phyloP scores from a whole-genome alignment of 1,140 invertebrate genomes.

The Acromyrmex heyeri region DNA sequence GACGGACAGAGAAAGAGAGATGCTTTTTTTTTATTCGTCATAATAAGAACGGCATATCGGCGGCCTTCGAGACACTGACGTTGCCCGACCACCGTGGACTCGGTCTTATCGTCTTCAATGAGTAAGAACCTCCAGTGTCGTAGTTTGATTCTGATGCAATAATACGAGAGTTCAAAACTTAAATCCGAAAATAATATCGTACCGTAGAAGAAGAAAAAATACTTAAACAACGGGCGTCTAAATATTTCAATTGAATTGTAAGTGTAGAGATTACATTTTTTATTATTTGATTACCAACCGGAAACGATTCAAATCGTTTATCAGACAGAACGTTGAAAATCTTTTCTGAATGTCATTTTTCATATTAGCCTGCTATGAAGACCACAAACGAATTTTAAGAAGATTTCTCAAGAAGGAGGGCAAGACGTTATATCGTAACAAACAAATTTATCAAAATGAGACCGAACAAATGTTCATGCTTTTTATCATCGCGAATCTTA shows the following conservation, averaged over 20 bases:
- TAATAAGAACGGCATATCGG: conserved; percentile 61
- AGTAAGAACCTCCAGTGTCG: neutral
- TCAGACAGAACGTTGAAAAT: neutral
- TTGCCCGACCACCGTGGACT: conserved; percentile 60
- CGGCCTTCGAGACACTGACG: conserved; percentile 68
- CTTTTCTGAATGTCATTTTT: neutral
- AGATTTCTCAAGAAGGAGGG: conserved; percentile 30
- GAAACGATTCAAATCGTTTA: neutral
- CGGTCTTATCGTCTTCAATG: conserved; percentile 46
- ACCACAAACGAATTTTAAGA: conserved; percentile 25
- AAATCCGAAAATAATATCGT: neutral
- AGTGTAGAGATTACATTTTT: neutral
- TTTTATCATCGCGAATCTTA: neutral
- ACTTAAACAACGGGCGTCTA: neutral
- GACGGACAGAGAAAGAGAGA: neutral
- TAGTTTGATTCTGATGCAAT: neutral
- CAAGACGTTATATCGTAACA: conserved; percentile 17
- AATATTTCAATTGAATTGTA: conserved; percentile 14
- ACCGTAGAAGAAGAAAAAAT: neutral
- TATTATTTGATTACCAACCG: neutral
- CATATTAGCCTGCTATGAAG: neutral
- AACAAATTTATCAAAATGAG: conserved; percentile 40
- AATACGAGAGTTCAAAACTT: neutral
- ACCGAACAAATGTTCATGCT: neutral
- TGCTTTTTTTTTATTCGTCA: conserved; percentile 10